Base-by-base conservation (phyloP, 2,797 vertebrate genomes). In the Sebastes vulpes region DNA sequence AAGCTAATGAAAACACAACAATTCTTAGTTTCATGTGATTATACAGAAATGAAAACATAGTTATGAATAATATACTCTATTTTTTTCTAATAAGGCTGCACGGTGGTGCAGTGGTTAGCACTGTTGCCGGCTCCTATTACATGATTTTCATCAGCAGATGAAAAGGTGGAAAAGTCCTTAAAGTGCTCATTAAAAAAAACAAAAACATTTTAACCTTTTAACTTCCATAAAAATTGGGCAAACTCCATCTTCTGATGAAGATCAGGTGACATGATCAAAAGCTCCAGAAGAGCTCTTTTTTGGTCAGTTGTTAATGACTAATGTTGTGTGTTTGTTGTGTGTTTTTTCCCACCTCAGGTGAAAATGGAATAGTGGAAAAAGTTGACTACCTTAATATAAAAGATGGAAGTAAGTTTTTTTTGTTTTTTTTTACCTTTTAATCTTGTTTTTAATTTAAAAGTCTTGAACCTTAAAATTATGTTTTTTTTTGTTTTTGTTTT, bases 321-420 rank as follows among this genome's bases (percentile, higher is more conserved):
- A 28, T 21, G 23, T 20, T 42, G 1, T 46, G 48, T 59, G n/a
- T 25, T 54, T 54, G 52, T 54, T 23, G 9, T 29, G 5, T 53
- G 32, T 46, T 25, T 78, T 53, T 53, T 81, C 52, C 38, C 21
- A 57, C 70, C 46, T 68, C 28, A 96, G 96, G 86, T 79, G 72
- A 88, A 88, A 97, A 38, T 0, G 97, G 96, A 52, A 11, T 26
- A 3, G 69, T 97, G 66, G 78, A 96, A 83, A 92, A 61, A 25
- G 74, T 7, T 0, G 46, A 1, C 2, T 7, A 0, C 9, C 97
- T 98, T 0, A 94, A 98, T 88, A 96, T 96, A 94, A 91, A 92
- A 69, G 61, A 72, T 0, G 96, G 94, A 95, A 90, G 98, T 99
- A 96, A 89, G 96, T n/a, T 2, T 6, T 35, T 54, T 57, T 48